These are phyloP conservation scores for Oxycera nigricornis DNA, from an alignment of 2,888 invertebrate genomes.

Conservation along the genomic window DNA sequence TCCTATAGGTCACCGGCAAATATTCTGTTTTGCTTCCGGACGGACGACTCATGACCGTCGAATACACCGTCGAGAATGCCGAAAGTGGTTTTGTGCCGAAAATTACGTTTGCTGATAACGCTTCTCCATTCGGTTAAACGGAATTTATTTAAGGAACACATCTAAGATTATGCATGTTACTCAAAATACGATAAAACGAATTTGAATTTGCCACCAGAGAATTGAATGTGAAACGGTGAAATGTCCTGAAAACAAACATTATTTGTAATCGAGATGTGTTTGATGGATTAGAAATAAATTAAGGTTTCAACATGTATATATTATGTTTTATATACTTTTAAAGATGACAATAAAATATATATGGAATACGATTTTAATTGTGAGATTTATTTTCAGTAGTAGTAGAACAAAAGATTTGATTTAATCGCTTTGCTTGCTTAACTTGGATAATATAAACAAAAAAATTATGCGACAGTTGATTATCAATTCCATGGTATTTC, in stretches of 20 bases:
- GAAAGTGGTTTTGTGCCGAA: conserved; percentile 77
- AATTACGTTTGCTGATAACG: conserved; percentile 70
- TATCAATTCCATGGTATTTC: too few species aligned
- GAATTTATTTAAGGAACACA: neutral
- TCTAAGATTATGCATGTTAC: neutral
- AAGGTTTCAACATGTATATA: neutral
- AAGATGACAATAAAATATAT: neutral
- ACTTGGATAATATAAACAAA: too few species aligned
- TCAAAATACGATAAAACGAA: neutral
- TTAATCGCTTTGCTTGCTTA: too few species aligned
- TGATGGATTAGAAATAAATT: neutral
- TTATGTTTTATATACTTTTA: neutral
- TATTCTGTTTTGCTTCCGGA: conserved; percentile 75
- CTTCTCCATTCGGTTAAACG: conserved; percentile 64
- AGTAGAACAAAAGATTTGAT: too few species aligned
- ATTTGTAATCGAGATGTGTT: too few species aligned
- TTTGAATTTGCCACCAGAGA: neutral
- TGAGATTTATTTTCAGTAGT: too few species aligned
- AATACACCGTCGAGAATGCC: conserved; percentile 71
- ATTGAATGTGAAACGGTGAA: neutral
- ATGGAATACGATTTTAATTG: too few species aligned
- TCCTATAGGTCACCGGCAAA: conserved; percentile 65
- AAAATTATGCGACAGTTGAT: too few species aligned
- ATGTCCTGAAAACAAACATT: neutral
- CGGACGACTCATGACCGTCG: conserved; percentile 75